Percentiles rank a stretch among this genome's conserved stretches.
phyloP scores from a whole-genome alignment of 2,113 vertebrate species.

The Ictalurus furcatus region DNA sequence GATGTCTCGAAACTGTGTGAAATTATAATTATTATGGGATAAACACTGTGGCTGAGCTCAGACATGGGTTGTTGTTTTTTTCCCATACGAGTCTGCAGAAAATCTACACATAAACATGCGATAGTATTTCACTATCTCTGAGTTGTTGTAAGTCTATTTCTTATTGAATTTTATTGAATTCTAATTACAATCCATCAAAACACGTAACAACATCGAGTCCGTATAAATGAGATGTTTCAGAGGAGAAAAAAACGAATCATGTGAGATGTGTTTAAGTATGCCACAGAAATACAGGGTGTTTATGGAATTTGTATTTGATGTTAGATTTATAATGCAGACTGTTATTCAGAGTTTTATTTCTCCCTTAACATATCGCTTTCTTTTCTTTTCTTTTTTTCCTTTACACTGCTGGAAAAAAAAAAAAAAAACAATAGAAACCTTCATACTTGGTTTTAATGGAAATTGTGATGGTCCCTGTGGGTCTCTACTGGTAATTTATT shows the following conservation, averaged over 20 bases:
- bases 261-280: not conserved
- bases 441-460: too few relatives aligned
- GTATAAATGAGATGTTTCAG: too few relatives aligned
- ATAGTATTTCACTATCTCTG: not conserved
- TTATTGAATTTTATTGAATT: not conserved
- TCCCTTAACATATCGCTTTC: not conserved
- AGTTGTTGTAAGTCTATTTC: not conserved
- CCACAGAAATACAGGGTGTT: not conserved
- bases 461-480: too few relatives aligned
- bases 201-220: too few relatives aligned
- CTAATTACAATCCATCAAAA: not conserved
- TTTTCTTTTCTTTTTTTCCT: not conserved
- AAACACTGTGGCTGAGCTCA: not conserved
- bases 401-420: too few relatives aligned
- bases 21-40: not conserved
- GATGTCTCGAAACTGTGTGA: not conserved
- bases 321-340: not conserved
- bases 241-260: too few relatives aligned
- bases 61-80: not conserved
- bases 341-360: not conserved
- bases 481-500: too few relatives aligned
- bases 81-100: not conserved
- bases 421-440: too few relatives aligned
- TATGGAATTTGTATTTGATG: not conserved
- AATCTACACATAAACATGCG: not conserved